Percentiles rank a stretch among this genome's conserved stretches.
Conservation (phyloP, 2,797 vertebrate species). For the Fratercula arctica region DNA sequence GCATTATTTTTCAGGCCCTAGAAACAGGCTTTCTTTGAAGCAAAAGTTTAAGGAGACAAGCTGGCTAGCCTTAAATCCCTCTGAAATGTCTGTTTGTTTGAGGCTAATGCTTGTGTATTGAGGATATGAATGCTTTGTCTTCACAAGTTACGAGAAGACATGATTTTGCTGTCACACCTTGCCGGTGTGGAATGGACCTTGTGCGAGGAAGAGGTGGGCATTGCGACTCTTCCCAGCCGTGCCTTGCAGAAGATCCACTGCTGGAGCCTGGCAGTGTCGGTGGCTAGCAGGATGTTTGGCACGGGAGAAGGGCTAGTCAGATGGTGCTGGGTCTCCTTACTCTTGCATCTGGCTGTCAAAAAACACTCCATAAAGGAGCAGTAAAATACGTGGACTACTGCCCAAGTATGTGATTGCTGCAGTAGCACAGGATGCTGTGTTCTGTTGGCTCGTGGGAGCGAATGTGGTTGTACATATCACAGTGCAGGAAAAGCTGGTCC, state of each 20-base stretch:
- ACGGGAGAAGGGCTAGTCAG: background rate
- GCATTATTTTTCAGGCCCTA: background rate
- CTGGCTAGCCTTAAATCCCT: background rate
- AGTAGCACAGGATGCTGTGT: background rate
- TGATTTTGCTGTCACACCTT: background rate
- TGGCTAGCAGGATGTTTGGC: background rate
- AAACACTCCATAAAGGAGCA: background rate
- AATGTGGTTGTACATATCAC: background rate
- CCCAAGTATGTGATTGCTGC: background rate
- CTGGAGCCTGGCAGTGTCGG: background rate
- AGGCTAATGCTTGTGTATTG: background rate
- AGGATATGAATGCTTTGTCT: background rate
- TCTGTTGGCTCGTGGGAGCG: rapidly evolving
- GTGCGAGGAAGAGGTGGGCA: background rate
- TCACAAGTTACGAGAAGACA: background rate
- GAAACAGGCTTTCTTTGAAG: background rate
- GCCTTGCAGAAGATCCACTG: background rate
- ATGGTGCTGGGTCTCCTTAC: background rate
- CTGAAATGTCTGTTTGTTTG: background rate
- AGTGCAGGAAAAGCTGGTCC: background rate
- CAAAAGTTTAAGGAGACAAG: background rate
- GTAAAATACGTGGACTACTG: background rate
- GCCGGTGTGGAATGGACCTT: background rate
- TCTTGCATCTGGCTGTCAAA: background rate
- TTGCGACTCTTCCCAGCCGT: background rate